Conservation (phyloP, 2,888 invertebrate species). For the Gonocerus acuteangulatus region DNA sequence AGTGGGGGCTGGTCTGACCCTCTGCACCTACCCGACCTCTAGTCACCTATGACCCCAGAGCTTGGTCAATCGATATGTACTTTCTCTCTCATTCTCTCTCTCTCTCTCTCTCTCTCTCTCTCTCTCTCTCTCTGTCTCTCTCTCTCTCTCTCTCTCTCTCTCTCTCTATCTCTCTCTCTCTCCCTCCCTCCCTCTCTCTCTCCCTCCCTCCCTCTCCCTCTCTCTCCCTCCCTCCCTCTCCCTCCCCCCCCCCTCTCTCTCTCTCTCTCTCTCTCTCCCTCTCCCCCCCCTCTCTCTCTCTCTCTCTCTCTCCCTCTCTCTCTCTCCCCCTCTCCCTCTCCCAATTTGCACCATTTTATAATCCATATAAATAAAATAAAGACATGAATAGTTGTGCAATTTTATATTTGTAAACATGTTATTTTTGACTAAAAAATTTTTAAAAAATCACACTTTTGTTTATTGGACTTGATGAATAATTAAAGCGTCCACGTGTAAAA, state of each 20-base stretch:
- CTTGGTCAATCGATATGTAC: not conserved
- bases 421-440: too few species aligned
- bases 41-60: too few species aligned
- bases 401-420: too few species aligned
- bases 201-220: conserved; percentile 5
- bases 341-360: not conserved
- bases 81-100: conserved; percentile 6
- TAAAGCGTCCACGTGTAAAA: too few species aligned
- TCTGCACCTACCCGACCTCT: too few species aligned
- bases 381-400: too few species aligned
- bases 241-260: conserved; percentile 1
- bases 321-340: not conserved
- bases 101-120: conserved; percentile 14
- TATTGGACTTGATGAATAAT: too few species aligned
- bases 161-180: conserved; percentile 9
- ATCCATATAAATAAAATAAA: too few species aligned
- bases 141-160: conserved; percentile 14
- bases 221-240: conserved; percentile 5
- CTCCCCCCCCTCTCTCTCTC: conserved; percentile 3
- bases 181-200: conserved; percentile 5
- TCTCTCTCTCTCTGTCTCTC: conserved; percentile 14
- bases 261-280: conserved; percentile 5
- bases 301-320: not conserved
- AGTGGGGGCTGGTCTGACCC: too few species aligned
- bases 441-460: too few species aligned